Evolutionary conservation across 30 jellyfish, hydroid and myxozoan species (phyloP), one percentile per base, ranked within the genome.

Genomic region (Rhopilema esculentum): DNA sequence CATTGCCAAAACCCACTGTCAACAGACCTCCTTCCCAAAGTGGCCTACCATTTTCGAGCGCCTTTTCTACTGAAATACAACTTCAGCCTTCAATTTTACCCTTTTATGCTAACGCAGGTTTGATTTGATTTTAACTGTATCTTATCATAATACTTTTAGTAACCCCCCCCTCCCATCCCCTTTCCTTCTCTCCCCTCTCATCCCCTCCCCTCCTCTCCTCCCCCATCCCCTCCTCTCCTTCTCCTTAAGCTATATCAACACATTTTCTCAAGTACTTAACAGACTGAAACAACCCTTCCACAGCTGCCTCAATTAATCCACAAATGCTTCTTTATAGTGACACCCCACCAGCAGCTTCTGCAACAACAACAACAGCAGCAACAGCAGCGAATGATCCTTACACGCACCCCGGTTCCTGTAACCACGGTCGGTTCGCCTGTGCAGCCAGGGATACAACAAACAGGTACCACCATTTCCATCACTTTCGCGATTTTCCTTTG

Each of bases 31-130:
- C 89, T 8, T 69, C 95, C 6, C 95, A 86, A 50, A 21, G 80
- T 75, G 89, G 89, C 26, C 66, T 75, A 0, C 85, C 89, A 8
- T 86, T 86, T 66, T 22, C 95, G 24, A 68, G 85, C 2, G 82
- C 83, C 33, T 50, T 73, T 27, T 49, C 88, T 8, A 49, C 70
- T 23, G 95, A 70, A 64, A 27, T 75, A 1, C 89, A 62, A 27
- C 74, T 89, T 80, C 97, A 89, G 28, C 87, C 91, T 70, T 86
- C 93, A 1, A 89, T 89, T 90, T 27, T 81, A 33, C 87, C 93
- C 16, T 87, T 87, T 31, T 86, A 80, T 73, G 74, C 89, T 19
- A 80, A 80, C 29, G 70, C 88, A 1, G 92, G 97, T 83, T 49
- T 17, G 85, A 6, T 77, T 61, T 24, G 21, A 9, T 76, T 50